Percentiles rank a stretch among this genome's conserved stretches.
Conservation (phyloP, 2,797 vertebrate species). For the Fistularia commersonii region DNA sequence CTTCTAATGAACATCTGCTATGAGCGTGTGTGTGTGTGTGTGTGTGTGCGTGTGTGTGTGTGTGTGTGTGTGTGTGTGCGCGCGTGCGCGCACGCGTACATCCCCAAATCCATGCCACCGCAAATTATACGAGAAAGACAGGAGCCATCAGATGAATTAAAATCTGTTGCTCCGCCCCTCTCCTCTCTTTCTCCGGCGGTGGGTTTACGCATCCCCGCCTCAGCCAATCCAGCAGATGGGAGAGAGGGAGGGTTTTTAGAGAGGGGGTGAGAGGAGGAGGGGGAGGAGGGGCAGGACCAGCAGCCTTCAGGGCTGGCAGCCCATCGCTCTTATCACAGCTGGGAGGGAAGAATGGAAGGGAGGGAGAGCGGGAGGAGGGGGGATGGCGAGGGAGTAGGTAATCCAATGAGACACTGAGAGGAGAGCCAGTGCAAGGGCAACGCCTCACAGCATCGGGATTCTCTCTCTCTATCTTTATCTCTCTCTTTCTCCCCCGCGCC, state of each 20-base stretch:
- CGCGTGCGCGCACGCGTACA: constrained; percentile 7
- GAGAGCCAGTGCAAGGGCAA: constrained; percentile 67
- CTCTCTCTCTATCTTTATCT: constrained; percentile 55
- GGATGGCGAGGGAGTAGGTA: constrained; percentile 65
- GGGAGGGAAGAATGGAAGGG: constrained; percentile 57
- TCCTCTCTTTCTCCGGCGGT: constrained; percentile 5
- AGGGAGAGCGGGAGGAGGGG: constrained; percentile 16
- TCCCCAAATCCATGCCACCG: constrained; percentile 37
- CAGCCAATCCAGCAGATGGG: constrained; percentile 52
- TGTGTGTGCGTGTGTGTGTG: constrained; percentile 8
- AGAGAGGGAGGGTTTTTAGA: neutral
- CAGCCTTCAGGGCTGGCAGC: constrained; percentile 56
- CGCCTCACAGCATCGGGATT: constrained; percentile 66
- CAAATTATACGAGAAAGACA: constrained; percentile 50
- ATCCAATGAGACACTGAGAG: constrained; percentile 71
- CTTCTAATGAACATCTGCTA: constrained; percentile 26
- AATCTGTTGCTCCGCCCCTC: constrained; percentile 48
- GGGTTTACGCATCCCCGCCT: constrained; percentile 43
- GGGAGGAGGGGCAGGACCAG: constrained; percentile 54
- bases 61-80: constrained; percentile 7
- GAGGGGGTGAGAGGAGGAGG: constrained; percentile 24
- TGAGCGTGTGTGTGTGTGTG: constrained; percentile 8
- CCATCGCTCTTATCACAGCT: constrained; percentile 70
- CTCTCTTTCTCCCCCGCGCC: constrained; percentile 14
- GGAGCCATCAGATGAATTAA: constrained; percentile 70